These are phyloP conservation scores for Tympanuchus pallidicinctus DNA, from an alignment of 2,113 vertebrate genomes.

Conservation along the genomic window DNA sequence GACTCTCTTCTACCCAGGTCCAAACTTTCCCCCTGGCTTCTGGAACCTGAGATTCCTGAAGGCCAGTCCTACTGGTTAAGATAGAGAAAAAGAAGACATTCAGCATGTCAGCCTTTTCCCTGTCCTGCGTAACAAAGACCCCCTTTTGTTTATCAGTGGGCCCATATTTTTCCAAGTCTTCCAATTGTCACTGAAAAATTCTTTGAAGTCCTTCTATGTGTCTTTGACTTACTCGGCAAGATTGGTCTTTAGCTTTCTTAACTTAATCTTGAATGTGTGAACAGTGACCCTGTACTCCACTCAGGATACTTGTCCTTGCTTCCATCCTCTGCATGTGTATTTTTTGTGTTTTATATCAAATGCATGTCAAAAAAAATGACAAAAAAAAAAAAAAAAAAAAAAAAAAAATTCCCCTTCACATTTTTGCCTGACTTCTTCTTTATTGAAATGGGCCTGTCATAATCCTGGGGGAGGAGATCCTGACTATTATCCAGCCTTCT, in stretches of 20 bases:
- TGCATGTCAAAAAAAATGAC: too few species aligned
- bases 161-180: not conserved
- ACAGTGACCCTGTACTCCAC: not conserved
- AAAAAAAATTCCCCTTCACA: too few species aligned
- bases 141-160: not conserved
- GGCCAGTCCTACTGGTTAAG: not conserved
- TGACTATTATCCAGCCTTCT: not conserved
- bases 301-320: not conserved
- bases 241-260: not conserved
- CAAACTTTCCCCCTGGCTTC: not conserved
- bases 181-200: not conserved
- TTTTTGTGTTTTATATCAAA: not conserved
- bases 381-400: too few species aligned
- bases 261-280: not conserved
- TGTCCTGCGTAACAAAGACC: not conserved
- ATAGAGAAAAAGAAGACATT: not conserved
- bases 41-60: not conserved
- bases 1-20: not conserved
- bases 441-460: not conserved
- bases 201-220: not conserved
- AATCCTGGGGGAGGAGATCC: not conserved
- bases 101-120: not conserved
- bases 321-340: not conserved
- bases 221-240: not conserved
- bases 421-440: not conserved